Percentiles rank a stretch among this genome's conserved stretches.
Evolutionary conservation across 2,888 invertebrate genomes (phyloP).

Genomic region (Oithona nana): DNA sequence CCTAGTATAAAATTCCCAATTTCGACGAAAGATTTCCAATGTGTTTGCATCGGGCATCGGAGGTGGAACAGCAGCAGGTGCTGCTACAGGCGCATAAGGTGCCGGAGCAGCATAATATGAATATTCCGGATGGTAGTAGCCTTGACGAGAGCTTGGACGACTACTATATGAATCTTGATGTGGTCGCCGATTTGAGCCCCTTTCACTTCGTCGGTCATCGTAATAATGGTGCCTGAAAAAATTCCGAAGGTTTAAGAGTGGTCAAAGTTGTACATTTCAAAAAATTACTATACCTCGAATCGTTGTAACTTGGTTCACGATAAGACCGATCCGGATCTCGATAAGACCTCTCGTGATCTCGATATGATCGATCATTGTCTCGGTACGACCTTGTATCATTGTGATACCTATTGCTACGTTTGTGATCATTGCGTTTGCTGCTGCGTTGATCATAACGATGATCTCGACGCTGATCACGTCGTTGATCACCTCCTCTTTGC

Average conservation of each 20-base stretch:
- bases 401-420: neutral
- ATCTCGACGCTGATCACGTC: neutral
- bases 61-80: neutral
- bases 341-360: neutral
- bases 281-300: neutral
- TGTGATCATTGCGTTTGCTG: neutral
- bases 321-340: neutral
- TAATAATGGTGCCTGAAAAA: neutral
- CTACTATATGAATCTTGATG: neutral
- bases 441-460: neutral
- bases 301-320: neutral
- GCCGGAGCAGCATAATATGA: neutral
- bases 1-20: conserved; percentile 8
- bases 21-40: conserved; percentile 4
- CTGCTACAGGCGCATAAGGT: neutral
- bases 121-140: conserved; percentile 1
- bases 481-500: no score
- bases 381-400: neutral
- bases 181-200: neutral
- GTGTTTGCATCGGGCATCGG: neutral
- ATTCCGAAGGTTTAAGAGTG: neutral
- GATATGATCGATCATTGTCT: no score
- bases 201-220: neutral
- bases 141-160: neutral
- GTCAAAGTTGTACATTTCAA: no score